phyloP scores from a whole-genome alignment of 2,797 vertebrate species.

The Syngnathus rostellatus region DNA sequence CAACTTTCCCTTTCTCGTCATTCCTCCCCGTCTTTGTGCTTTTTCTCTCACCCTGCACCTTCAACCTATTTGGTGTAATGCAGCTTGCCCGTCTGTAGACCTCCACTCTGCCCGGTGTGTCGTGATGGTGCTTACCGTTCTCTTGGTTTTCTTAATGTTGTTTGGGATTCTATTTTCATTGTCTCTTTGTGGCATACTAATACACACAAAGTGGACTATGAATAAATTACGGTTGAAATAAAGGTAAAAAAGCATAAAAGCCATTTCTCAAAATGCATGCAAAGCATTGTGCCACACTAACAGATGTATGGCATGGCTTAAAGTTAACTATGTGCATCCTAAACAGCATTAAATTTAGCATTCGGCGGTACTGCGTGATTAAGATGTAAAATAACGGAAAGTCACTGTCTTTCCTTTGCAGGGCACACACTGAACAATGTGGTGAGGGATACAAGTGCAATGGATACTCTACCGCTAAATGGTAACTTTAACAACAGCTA shows the following conservation, averaged over 20 bases:
- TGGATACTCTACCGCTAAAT: constrained; percentile 99
- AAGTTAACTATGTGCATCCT: constrained; percentile 72
- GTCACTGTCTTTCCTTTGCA: constrained; percentile 74
- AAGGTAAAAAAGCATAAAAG: constrained; percentile 58
- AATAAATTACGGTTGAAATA: constrained; percentile 30
- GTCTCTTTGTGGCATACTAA: constrained; percentile 69
- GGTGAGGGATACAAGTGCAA: constrained; percentile 98
- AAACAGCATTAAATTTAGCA: constrained; percentile 79
- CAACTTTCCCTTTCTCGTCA: constrained; percentile 72
- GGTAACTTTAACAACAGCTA: constrained; percentile 99
- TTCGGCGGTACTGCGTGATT: neutral
- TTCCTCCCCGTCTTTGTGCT: constrained; percentile 71
- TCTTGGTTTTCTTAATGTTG: constrained; percentile 80
- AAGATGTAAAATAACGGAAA: constrained; percentile 42
- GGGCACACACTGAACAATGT: constrained; percentile 99
- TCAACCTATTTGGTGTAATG: constrained; percentile 77
- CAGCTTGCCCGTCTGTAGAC: constrained; percentile 88
- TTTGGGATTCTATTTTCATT: constrained; percentile 88
- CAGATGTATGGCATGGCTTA: constrained; percentile 55
- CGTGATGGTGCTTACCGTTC: constrained; percentile 68
- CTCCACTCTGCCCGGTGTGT: constrained; percentile 72
- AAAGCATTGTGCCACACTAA: constrained; percentile 45
- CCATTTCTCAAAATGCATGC: constrained; percentile 41
- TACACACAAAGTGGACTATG: constrained; percentile 31
- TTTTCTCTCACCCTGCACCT: constrained; percentile 73